Evolutionary conservation across 2,113 vertebrate genomes (phyloP).

Genomic region (Psettodes erumei): DNA sequence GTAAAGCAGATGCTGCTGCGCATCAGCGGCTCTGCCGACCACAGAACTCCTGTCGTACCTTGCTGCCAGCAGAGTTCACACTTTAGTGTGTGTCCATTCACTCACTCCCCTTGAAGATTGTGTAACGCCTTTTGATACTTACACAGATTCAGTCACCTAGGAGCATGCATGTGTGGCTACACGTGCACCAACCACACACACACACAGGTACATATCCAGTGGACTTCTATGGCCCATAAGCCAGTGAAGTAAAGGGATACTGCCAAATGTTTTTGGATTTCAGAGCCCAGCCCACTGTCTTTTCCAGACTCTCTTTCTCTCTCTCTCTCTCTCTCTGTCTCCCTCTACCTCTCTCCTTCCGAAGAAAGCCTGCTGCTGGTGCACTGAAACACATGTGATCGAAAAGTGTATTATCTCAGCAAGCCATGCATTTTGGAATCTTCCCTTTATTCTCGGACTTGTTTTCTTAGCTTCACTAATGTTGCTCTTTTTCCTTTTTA

Average conservation of each 20-base stretch:
- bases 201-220: constrained; percentile 57
- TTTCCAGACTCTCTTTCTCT: constrained; percentile 73
- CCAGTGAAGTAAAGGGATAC: constrained; percentile 59
- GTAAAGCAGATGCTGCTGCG: constrained; percentile 29
- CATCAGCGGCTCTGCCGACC: constrained; percentile 35
- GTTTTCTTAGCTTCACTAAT: constrained; percentile 13
- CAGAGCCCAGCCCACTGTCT: constrained; percentile 67
- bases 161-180: constrained; percentile 37
- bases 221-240: constrained; percentile 41
- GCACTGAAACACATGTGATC: constrained; percentile 62
- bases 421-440: constrained; percentile 33
- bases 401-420: constrained; percentile 55
- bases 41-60: constrained; percentile 10
- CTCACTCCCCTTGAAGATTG: constrained; percentile 37
- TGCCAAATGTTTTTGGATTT: constrained; percentile 78
- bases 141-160: constrained; percentile 39
- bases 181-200: constrained; percentile 25
- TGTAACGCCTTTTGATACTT: constrained; percentile 43
- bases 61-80: constrained; percentile 32
- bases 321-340: constrained; percentile 44
- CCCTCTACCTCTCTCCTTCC: constrained; percentile 33
- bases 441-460: constrained; percentile 11
- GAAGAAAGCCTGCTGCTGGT: constrained; percentile 43
- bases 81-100: constrained; percentile 45
- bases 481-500: background rate